Base-by-base conservation (phyloP, 2,888 invertebrate species). In the Xestia ashworthii region DNA sequence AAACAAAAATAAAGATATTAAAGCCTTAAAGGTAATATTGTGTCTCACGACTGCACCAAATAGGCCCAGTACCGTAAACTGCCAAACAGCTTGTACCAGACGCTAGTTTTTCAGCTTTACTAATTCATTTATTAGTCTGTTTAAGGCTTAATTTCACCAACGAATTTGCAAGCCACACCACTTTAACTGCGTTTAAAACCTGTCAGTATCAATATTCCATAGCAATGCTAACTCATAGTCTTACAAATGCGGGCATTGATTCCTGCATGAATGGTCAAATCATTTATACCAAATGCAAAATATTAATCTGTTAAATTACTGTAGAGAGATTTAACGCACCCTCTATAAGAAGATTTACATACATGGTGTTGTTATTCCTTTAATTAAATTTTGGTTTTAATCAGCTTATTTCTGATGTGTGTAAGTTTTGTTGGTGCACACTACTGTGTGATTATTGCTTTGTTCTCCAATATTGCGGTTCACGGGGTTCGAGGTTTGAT, bases 341-440 rank as follows among this genome's bases (percentile, higher is more conserved):
- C 55, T 60, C 53, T 50, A 38, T 81, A 68, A 71, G 16, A 71
- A 48, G 44, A 82, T 76, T 62, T 68, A 55, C 58, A 32, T 55
- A 68, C 72, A 67, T 44, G 62, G 44, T 69, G 68, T 69, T 19
- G 19, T 69, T 71, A 77, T 82, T 71, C 60, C 68, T 55, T 78
- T 83, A 87, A 85, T 82, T 82, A 74, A 87, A 78, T 72, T 68
- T 71, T 14, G 60, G 12, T 53, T 84, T 70, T 74, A 84, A 84
- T 87, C 87, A 76, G 85, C 87, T 84, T 84, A 87, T 38, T 87
- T 74, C 16, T 70, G 68, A 76, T 84, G 74, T 70, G 58, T 44
- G 16, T 72, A 38, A 67, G 72, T 70, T 74, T 48, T 55, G 60
- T 41, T 22, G 53, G 19, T 41, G 67, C 70, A 70, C 62, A n/a